Evolutionary conservation across 1,140 invertebrate species (phyloP), one percentile per base, ranked within the genome.

Genomic region (Bicyclus anynana): DNA sequence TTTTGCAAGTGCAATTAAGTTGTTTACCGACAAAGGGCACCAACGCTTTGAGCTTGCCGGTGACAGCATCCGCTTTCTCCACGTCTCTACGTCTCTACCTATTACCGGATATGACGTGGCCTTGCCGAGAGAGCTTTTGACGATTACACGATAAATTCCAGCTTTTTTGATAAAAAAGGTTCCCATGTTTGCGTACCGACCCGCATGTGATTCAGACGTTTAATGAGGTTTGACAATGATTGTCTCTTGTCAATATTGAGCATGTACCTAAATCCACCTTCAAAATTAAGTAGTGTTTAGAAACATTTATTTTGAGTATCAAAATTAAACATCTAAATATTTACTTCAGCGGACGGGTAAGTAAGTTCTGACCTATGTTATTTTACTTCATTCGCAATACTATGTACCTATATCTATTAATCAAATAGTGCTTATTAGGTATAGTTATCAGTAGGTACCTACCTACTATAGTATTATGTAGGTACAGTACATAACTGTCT

Each of bases 141-240:
- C 84, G 72, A 78, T 75, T 79, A 78, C 80, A 72, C 69, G 84
- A 84, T 72, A 87, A 69, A 87, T 87, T 87, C 84, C 84, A 65
- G 52, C 47, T 68, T 50, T 42, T 53, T 44, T 44, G 16, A 44
- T 72, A 67, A 77, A 77, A 75, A 70, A 74, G n/a, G 54, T 53
- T 65, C 35, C 64, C 55, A 61, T 63, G 65, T 72, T 74, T 74
- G 52, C 56, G 65, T 54, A 62, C 69, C 51, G 53, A 55, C 58
- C 33, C 16, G 26, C 18, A 53, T 44, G 46, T 57, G 54, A 62
- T 52, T 62, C 55, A 57, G 26, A 59, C 13, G 33, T 17, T 57
- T 27, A 49, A 49, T 49, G 37, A 38, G 16, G 37, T 10, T 38
- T 14, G 13, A 38, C 16, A 16, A 10, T 38, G 37, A 38, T 38